Base-by-base conservation (phyloP, 2,888 invertebrate species). In the Theretra japonica region DNA sequence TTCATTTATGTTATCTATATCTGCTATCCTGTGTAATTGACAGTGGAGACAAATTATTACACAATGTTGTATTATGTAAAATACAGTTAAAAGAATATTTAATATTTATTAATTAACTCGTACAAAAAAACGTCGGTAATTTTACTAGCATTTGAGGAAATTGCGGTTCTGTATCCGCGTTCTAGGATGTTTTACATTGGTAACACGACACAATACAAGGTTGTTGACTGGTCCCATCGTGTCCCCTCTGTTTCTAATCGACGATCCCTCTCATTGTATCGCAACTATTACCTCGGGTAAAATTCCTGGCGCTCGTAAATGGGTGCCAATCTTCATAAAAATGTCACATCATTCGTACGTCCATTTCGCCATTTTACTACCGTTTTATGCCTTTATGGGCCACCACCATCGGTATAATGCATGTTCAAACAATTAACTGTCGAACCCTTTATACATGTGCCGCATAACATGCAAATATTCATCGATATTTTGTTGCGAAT, bases 251-350 rank as follows among this genome's bases (percentile, higher is more conserved):
- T 83, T 80, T 74, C 77, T 78, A 80, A 78, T 80, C 75, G 41
- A 74, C 81, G 74, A 77, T 83, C 80, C 79, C 81, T 85, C 79
- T 83, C 79, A 76, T 72, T 73, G 73, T 77, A 76, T 48, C 19
- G 78, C 78, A 76, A 79, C 77, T n/a, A 53, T 53, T 53, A 53
- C 53, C 74, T 74, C 74, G 80, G 77, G 82, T 76, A 80, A 79
- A 81, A 77, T 82, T 81, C 79, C 79, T 80, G 70, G 72, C 77
- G 72, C 79, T 81, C 82, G 78, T 85, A 83, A 84, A 84, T 75
- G 79, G 53, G 80, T 79, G 76, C 75, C 73, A 78, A 77, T 81
- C 82, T 81, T 81, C 78, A 83, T 85, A 85, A 84, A 85, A 86
- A 80, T 80, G 78, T 78, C 79, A 76, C 79, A 81, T 79, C 77